A percentile compares a stretch with the other conserved stretches of the same genome.
Conservation (phyloP, 2,888 invertebrate species). For the Nezara viridula region DNA sequence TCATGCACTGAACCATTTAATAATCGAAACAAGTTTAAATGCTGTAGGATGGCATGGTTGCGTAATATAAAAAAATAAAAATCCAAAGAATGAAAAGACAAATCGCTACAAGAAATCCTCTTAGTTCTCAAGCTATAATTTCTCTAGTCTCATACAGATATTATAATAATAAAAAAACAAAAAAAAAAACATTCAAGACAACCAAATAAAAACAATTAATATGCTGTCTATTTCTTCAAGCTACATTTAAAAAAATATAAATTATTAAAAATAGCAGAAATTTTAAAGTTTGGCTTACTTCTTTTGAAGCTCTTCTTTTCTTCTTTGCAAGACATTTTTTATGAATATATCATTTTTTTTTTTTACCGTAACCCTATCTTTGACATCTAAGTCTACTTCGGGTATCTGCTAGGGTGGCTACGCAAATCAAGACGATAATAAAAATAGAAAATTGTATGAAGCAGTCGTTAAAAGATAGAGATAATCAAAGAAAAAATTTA, state of each 20-base stretch:
- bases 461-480: slow-evolving; percentile 51
- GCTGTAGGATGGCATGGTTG: not conserved
- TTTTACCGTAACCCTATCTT: not conserved
- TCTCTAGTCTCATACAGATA: slow-evolving; percentile 42
- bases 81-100: slow-evolving; percentile 39
- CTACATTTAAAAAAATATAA: slow-evolving; percentile 24
- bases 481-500: slow-evolving; percentile 27
- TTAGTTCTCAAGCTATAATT: slow-evolving; percentile 18
- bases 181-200: slow-evolving; percentile 36
- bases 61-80: not conserved
- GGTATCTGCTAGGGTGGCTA: slow-evolving; percentile 56
- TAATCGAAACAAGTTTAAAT: slow-evolving; percentile 21
- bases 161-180: not conserved
- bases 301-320: slow-evolving; percentile 38
- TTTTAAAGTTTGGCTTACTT: slow-evolving; percentile 37
- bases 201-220: slow-evolving; percentile 36
- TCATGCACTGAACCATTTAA: slow-evolving; percentile 26
- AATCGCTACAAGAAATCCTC: slow-evolving; percentile 45
- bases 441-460: slow-evolving; percentile 53
- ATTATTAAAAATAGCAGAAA: slow-evolving; percentile 9
- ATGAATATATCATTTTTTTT: not conserved
- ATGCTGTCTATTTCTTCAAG: slow-evolving; percentile 22
- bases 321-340: not conserved
- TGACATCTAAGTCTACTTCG: slow-evolving; percentile 56
- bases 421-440: slow-evolving; percentile 54